phyloP scores from a whole-genome alignment of 2,113 vertebrate species.

The Podarcis muralis region DNA sequence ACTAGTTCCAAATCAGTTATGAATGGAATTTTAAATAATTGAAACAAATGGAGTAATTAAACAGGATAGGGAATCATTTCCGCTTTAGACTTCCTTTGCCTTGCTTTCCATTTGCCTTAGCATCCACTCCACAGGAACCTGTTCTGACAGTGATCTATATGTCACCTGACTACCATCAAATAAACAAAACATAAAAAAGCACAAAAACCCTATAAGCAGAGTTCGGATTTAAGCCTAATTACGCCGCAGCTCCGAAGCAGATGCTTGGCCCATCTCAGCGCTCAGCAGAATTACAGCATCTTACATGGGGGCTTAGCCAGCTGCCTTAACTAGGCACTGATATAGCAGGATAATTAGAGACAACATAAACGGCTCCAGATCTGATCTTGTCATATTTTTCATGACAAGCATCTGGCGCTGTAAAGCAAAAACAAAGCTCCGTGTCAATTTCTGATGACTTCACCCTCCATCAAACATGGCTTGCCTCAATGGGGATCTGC shows the following conservation, averaged over 20 bases:
- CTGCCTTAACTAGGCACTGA: slow-evolving; percentile 47
- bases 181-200: background rate
- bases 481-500: slow-evolving; percentile 48
- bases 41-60: background rate
- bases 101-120: background rate
- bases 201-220: background rate
- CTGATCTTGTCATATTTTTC: slow-evolving; percentile 15
- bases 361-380: slow-evolving; percentile 33
- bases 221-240: slow-evolving; percentile 34
- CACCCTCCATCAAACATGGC: slow-evolving; percentile 25
- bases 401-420: slow-evolving; percentile 52
- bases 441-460: slow-evolving; percentile 27
- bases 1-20: background rate
- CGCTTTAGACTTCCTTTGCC: background rate
- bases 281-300: slow-evolving; percentile 31
- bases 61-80: background rate
- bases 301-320: slow-evolving; percentile 34
- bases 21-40: background rate
- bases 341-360: slow-evolving; percentile 47
- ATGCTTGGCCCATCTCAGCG: background rate
- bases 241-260: slow-evolving; percentile 5
- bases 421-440: slow-evolving; percentile 32
- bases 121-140: background rate
- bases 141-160: background rate
- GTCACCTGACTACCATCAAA: background rate